Percentiles rank a stretch among this genome's conserved stretches.
Evolutionary conservation across 2,797 vertebrate species (phyloP).

Genomic region (Etheostoma perlongum): DNA sequence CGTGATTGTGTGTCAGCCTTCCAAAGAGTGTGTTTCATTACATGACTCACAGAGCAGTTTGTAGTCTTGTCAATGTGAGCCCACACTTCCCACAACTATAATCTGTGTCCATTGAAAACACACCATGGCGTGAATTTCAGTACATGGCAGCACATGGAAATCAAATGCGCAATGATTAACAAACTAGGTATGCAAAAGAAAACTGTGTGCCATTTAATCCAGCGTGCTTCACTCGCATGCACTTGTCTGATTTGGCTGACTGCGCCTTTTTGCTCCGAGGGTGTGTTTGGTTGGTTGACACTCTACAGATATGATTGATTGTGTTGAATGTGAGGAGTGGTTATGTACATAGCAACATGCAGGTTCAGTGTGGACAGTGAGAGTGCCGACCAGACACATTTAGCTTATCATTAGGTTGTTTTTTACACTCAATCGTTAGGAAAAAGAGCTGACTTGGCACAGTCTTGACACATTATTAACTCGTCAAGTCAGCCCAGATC

Average conservation of each 20-base stretch:
- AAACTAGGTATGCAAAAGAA: background rate
- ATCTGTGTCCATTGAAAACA: background rate
- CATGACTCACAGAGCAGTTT: constrained; percentile 41
- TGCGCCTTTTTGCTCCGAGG: constrained; percentile 1
- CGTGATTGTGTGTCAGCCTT: background rate
- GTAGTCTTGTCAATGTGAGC: background rate
- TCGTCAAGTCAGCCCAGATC: constrained; percentile 48
- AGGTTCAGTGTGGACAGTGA: constrained; percentile 19
- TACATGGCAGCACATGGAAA: background rate
- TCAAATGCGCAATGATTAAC: constrained; percentile 33
- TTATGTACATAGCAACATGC: constrained; percentile 41
- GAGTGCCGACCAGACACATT: constrained; percentile 46
- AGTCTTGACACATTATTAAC: constrained; percentile 62
- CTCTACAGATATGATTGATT: constrained; percentile 19
- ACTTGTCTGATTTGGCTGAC: constrained; percentile 12
- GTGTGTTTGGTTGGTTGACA: constrained; percentile 40
- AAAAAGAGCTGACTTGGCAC: constrained; percentile 59
- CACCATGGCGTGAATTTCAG: background rate
- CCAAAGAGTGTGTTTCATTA: background rate
- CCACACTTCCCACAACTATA: constrained; percentile 16
- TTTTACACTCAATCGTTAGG: constrained; percentile 32
- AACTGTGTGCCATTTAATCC: background rate
- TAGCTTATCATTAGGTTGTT: constrained; percentile 35
- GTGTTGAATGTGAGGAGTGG: constrained; percentile 17
- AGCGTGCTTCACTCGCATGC: background rate